These are phyloP conservation scores for Crotalus helleri DNA, from an alignment of 2,113 vertebrate genomes.

Conservation along the genomic window DNA sequence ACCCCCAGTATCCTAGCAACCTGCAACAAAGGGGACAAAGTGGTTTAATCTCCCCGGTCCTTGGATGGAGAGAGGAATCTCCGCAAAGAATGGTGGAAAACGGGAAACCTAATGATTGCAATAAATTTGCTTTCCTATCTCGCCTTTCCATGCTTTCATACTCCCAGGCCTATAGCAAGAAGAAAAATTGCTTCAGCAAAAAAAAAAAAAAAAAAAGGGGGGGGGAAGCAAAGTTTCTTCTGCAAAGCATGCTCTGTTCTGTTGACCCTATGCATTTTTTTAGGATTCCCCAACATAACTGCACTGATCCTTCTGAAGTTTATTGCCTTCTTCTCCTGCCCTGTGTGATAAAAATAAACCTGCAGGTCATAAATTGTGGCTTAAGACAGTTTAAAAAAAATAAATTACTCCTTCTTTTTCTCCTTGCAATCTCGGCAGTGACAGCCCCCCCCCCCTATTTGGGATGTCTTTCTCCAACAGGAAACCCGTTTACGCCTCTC, in stretches of 20 bases:
- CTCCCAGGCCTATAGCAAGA: too few relatives aligned
- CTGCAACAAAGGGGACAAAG: slow-evolving; percentile 69
- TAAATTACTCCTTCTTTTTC: neutral
- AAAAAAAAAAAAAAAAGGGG: neutral
- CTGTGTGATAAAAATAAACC: neutral
- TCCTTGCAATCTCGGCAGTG: neutral
- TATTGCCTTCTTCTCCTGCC: neutral
- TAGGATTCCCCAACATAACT: neutral
- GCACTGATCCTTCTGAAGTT: neutral
- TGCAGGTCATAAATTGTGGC: neutral
- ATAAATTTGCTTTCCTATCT: neutral
- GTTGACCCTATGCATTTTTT: neutral
- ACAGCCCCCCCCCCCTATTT: neutral
- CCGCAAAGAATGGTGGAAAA: neutral
- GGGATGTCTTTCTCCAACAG: neutral
- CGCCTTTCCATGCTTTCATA: neutral
- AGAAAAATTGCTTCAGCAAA: neutral
- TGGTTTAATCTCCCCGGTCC: slow-evolving; percentile 57
- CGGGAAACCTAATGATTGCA: neutral
- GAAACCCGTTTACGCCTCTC: neutral
- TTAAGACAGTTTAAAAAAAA: neutral
- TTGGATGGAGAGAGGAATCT: slow-evolving; percentile 40
- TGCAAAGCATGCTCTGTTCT: too few relatives aligned
- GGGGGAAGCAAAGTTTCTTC: neutral
- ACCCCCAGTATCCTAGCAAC: slow-evolving; percentile 95